These are phyloP conservation scores for Proisotoma minuta DNA, from an alignment of 2,888 invertebrate genomes.

Conservation along the genomic window DNA sequence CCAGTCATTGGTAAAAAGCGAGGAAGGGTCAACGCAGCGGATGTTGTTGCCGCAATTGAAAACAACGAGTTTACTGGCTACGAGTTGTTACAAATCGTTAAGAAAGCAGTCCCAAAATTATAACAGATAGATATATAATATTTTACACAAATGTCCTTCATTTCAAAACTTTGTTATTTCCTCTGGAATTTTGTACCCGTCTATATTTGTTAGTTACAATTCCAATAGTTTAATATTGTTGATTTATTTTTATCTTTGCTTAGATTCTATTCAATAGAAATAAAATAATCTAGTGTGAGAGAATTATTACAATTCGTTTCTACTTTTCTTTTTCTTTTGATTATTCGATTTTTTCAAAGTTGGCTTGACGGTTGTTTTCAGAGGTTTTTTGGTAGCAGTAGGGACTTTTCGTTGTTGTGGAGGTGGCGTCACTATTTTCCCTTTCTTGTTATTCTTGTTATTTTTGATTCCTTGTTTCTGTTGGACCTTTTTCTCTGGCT, in stretches of 20 bases:
- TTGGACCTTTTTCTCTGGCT: neutral
- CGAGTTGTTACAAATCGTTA: slow-evolving; percentile 40
- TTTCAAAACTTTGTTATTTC: no score
- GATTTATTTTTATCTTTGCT: no score
- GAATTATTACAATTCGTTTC: neutral
- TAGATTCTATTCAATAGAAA: no score
- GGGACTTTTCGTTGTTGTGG: neutral
- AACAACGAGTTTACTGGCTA: slow-evolving; percentile 39
- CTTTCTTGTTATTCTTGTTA: slow-evolving; percentile 26
- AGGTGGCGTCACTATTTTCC: slow-evolving; percentile 14
- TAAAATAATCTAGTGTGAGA: no score
- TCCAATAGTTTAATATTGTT: no score
- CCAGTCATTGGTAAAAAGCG: slow-evolving; percentile 6
- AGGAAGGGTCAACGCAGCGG: slow-evolving; percentile 27
- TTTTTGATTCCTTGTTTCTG: slow-evolving; percentile 7
- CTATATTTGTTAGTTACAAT: no score
- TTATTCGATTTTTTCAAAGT: neutral
- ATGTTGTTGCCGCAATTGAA: slow-evolving; percentile 37
- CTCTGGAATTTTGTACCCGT: no score
- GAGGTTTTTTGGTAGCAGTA: neutral
- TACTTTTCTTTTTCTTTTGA: neutral
- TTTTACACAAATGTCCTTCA: no score
- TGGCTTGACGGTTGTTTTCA: neutral
- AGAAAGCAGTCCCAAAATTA: slow-evolving; percentile 33
- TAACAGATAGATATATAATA: no score